phyloP scores from a whole-genome alignment of 2,113 vertebrate genomes.

The Pao palembangensis region DNA sequence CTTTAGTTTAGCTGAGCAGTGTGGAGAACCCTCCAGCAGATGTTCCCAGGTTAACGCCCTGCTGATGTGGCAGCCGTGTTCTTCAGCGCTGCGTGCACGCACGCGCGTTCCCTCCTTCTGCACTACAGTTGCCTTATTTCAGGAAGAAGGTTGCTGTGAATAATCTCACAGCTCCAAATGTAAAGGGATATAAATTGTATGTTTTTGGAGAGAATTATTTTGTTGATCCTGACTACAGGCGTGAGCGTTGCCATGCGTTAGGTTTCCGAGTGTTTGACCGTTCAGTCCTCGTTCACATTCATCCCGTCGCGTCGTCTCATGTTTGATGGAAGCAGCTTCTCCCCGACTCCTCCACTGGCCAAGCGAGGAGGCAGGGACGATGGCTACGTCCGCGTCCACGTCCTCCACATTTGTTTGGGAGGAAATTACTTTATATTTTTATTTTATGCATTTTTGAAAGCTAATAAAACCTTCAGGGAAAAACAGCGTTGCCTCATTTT shows the following conservation, averaged over 20 bases:
- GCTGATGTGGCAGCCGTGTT: too few species aligned
- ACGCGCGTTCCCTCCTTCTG: neutral
- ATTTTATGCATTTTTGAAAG: conserved; percentile 57
- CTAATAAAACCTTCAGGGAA: conserved; percentile 67
- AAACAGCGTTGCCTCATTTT: neutral
- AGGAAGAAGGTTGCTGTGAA: conserved; percentile 33
- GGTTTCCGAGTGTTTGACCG: neutral
- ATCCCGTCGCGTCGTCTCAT: neutral
- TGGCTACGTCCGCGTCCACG: neutral
- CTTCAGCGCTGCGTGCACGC: too few species aligned
- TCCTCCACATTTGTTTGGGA: conserved; percentile 45
- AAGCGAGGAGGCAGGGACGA: conserved; percentile 15
- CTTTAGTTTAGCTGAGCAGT: too few species aligned
- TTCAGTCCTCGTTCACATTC: neutral
- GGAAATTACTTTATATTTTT: conserved; percentile 59
- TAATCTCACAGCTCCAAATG: conserved; percentile 17
- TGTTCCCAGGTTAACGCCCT: too few species aligned
- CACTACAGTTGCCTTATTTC: conserved; percentile 72
- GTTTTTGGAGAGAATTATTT: too few species aligned
- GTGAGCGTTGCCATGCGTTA: conserved; percentile 16
- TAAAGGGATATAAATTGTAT: conserved; percentile 29
- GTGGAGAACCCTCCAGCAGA: too few species aligned
- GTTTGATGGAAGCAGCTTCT: conserved; percentile 33
- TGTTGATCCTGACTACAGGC: conserved; percentile 5
- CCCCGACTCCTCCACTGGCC: conserved; percentile 35